Evolutionary conservation across 2,888 invertebrate species (phyloP), one percentile per base, ranked within the genome.

Genomic region (Oligia fasciuncula): DNA sequence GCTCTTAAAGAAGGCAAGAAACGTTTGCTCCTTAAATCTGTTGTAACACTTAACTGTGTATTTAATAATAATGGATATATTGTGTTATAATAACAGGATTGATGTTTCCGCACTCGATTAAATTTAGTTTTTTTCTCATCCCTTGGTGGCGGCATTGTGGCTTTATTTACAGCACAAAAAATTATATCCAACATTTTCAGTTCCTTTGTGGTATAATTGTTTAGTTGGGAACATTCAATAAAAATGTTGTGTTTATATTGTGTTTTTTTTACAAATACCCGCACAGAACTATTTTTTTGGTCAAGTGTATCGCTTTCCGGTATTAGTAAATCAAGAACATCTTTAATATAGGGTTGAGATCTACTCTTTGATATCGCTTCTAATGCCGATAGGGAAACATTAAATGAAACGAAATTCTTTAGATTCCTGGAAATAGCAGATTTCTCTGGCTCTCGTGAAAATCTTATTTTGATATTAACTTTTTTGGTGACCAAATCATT

Each of bases 11-110:
- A 29, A 14, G 66, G 69, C 65, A 77, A 3, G 65, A 84, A 85
- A 43, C 83, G 86, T 57, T 77, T 73, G 72, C 29, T 73, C 23
- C 73, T 82, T 67, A 85, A 77, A 60, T 82, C 69, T 66, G 70
- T 2, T 49, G 35, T 17, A 70, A 77, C 3, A 67, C 66, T 63
- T 51, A 84, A 23, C 63, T 82, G 51, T n/a, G 17, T 29, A 73
- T 84, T 85, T 63, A 85, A 46, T 46, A 49, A 63, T 73, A 73
- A 60, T 68, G 81, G 81, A 67, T 80, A 73, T 65, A 80, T 60
- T 46, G 43, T 43, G 23, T 17, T 40, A 29, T 9, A 4, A 19
- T 0, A 0, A 60, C 2, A 6, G 35, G 0, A 4, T 4, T 0
- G 0, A 0, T 6, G 11, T 6, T 23, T 81, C 17, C 1, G 0